A percentile compares a stretch with the other conserved stretches of the same genome.
These are phyloP conservation scores for Riparia riparia DNA, from an alignment of 2,113 vertebrate genomes.

Conservation along the genomic window DNA sequence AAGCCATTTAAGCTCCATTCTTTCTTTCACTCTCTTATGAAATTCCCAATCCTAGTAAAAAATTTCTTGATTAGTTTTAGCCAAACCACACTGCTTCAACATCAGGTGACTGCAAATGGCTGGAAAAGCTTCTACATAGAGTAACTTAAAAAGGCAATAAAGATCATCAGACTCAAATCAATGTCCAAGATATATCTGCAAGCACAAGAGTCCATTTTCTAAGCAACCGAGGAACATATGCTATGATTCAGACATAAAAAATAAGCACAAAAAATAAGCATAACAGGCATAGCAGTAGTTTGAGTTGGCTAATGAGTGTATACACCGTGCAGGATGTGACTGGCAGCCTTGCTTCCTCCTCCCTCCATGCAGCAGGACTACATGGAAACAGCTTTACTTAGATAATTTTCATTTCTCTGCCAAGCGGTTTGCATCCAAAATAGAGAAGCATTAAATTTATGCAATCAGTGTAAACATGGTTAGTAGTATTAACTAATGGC, in stretches of 20 bases:
- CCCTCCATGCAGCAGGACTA: not conserved
- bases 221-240: not conserved
- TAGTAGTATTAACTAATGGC: not conserved
- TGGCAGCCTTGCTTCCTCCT: not conserved
- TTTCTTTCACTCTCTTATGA: not conserved
- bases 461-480: not conserved
- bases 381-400: not conserved
- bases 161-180: not conserved
- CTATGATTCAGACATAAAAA: not conserved
- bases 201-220: not conserved
- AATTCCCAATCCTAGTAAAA: not conserved
- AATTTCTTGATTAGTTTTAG: not conserved
- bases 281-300: not conserved
- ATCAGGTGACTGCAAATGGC: not conserved
- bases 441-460: not conserved
- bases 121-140: not conserved
- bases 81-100: not conserved
- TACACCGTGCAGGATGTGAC: not conserved
- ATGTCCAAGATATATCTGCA: not conserved
- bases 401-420: not conserved
- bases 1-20: conserved; percentile 1
- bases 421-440: not conserved
- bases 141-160: not conserved
- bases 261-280: not conserved
- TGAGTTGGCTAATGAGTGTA: not conserved